Conservation (phyloP, 1,140 invertebrate genomes). For the Rhagoletis zephyria region DNA sequence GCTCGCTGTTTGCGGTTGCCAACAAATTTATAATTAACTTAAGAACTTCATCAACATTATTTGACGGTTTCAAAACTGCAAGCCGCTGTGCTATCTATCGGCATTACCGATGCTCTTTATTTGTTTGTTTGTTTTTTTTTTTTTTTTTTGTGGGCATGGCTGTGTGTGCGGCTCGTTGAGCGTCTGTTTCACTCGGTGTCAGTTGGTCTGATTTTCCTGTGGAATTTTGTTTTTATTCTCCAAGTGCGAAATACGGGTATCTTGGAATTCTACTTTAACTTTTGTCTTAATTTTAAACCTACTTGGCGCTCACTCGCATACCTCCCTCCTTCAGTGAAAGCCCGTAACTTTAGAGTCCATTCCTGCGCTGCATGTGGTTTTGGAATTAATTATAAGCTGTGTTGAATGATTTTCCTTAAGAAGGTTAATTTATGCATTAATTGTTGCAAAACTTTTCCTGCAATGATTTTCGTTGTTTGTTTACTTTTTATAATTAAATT, state of each 20-base stretch:
- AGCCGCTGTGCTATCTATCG: conserved; percentile 1
- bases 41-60: conserved; percentile 56
- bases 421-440: conserved; percentile 57
- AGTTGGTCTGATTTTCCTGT: background rate
- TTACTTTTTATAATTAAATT: conserved; percentile 50
- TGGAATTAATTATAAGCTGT: conserved; percentile 45
- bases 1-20: conserved; percentile 54
- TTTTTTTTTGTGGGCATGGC: background rate
- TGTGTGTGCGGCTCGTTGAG: background rate
- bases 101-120: conserved; percentile 47
- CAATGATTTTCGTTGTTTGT: conserved; percentile 42
- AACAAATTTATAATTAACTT: conserved; percentile 57
- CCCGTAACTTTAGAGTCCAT: no score
- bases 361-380: conserved; percentile 27
- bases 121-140: conserved; percentile 23
- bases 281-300: background rate
- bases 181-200: background rate
- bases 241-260: background rate
- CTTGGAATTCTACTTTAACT: background rate
- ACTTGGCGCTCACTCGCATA: background rate
- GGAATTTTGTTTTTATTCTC: background rate
- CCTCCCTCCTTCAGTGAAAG: background rate
- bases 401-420: conserved; percentile 53
- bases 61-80: conserved; percentile 29
- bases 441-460: conserved; percentile 49